These are phyloP conservation scores for Stomorhina lunata DNA, from an alignment of 2,888 invertebrate species.

Conservation along the genomic window DNA sequence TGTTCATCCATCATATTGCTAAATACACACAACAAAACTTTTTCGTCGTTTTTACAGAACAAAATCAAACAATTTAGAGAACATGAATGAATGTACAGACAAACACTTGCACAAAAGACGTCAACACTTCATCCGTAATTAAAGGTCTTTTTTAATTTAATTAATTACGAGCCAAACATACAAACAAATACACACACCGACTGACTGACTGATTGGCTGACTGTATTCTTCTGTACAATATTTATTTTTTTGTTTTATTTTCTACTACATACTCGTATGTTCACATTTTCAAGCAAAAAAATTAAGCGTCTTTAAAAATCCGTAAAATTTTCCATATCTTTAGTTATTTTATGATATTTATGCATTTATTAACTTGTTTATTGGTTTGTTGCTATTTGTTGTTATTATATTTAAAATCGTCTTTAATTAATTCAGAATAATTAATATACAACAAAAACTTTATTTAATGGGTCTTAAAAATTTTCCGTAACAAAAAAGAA, in stretches of 20 bases:
- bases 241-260: background rate
- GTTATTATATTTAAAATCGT: background rate
- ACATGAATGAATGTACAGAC: background rate
- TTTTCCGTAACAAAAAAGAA: slow-evolving; percentile 62
- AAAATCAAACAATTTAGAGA: background rate
- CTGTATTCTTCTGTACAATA: background rate
- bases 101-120: slow-evolving; percentile 6
- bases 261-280: background rate
- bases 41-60: slow-evolving; percentile 1
- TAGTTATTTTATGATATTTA: background rate
- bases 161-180: slow-evolving; percentile 47
- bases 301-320: slow-evolving; percentile 15
- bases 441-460: slow-evolving; percentile 29
- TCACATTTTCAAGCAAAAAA: slow-evolving; percentile 1
- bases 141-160: slow-evolving; percentile 56
- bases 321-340: slow-evolving; percentile 33
- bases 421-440: slow-evolving; percentile 16
- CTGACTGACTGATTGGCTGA: background rate
- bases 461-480: slow-evolving; percentile 43
- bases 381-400: background rate
- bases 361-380: background rate
- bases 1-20: slow-evolving; percentile 79
- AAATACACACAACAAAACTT: slow-evolving; percentile 23
- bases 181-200: slow-evolving; percentile 8
- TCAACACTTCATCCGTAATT: slow-evolving; percentile 38